Conservation (phyloP, 2,888 invertebrate genomes). For the Dryococelus australis region DNA sequence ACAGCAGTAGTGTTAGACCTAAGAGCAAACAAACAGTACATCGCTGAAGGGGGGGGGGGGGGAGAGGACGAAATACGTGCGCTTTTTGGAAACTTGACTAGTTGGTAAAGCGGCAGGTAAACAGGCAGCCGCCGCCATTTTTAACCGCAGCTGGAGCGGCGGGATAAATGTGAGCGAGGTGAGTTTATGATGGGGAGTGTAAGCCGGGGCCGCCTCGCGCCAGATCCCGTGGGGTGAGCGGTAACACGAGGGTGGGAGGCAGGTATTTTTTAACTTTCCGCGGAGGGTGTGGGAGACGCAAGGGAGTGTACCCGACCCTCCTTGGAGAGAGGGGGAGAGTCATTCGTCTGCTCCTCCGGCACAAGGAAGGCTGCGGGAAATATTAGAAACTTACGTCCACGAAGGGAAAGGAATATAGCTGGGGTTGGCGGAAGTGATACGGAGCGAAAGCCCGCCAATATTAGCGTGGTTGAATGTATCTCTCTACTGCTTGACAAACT, state of each 20-base stretch:
- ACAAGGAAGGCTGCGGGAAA: background rate
- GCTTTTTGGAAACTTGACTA: background rate
- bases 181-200: background rate
- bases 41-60: too few relatives aligned
- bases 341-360: background rate
- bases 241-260: background rate
- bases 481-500: too few relatives aligned
- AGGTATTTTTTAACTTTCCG: constrained; percentile 17
- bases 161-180: background rate
- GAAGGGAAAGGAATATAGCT: background rate
- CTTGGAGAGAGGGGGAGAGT: background rate
- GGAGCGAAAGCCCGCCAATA: too few relatives aligned
- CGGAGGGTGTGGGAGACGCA: background rate
- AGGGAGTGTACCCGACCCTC: background rate
- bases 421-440: background rate
- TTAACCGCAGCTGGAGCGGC: background rate
- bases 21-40: background rate
- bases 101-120: background rate
- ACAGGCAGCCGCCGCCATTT: background rate
- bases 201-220: background rate
- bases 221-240: background rate
- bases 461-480: too few relatives aligned
- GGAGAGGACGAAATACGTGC: background rate
- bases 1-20: background rate
- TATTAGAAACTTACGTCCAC: background rate